Percentiles rank a stretch among this genome's conserved stretches.
These are phyloP conservation scores for Phainopepla nitens DNA, from an alignment of 2,113 vertebrate genomes.

Conservation along the genomic window DNA sequence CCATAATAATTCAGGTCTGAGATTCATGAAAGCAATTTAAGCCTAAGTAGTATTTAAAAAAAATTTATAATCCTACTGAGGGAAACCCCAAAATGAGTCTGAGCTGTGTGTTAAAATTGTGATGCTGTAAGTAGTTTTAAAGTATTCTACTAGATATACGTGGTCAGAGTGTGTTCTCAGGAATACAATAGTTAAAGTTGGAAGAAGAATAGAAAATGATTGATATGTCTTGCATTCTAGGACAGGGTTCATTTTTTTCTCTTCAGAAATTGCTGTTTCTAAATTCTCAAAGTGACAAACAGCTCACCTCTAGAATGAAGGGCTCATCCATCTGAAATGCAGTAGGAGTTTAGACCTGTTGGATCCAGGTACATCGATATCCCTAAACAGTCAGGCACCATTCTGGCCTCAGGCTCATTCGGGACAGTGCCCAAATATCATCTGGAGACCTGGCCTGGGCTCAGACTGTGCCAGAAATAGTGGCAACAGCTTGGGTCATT, in stretches of 20 bases:
- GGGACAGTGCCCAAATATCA: neutral
- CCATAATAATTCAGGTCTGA: neutral
- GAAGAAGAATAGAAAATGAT: neutral
- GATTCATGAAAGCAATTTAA: neutral
- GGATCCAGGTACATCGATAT: rapidly evolving
- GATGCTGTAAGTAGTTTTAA: neutral
- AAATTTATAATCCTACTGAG: neutral
- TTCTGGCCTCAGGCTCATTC: neutral
- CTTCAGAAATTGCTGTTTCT: neutral
- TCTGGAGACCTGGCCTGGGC: neutral
- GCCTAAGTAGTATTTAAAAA: neutral
- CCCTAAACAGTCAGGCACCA: neutral
- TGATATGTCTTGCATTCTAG: neutral
- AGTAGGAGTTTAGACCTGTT: neutral
- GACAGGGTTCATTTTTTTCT: neutral
- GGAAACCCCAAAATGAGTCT: neutral
- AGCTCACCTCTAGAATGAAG: neutral
- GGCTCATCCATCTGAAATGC: neutral
- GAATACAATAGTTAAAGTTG: neutral
- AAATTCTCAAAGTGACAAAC: neutral
- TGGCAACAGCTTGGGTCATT: neutral
- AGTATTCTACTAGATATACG: neutral
- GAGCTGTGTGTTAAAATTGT: neutral
- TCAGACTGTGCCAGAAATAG: neutral
- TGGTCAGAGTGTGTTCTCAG: neutral